Evolutionary conservation across 2,888 invertebrate species (phyloP), one percentile per base, ranked within the genome.

Genomic region (Oscheius myriophilus): DNA sequence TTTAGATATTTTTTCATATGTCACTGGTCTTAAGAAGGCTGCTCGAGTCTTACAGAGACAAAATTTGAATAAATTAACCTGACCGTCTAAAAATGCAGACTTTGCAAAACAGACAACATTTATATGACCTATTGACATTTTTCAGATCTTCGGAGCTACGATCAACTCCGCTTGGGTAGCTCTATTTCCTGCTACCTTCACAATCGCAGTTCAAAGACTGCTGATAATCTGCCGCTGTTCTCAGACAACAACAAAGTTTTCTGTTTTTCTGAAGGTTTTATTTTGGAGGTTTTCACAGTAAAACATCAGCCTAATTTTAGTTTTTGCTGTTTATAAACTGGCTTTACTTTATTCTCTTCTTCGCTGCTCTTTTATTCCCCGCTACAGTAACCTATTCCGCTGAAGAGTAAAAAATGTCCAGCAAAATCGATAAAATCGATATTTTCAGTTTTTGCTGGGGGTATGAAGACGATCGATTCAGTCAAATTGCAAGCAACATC

Each of bases 401-500:
- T n/a, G 53, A 6, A 14, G 52, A 39, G 63, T 63, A 25, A 63
- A 23, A n/a, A n/a, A n/a, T n/a, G n/a, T n/a, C n/a, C n/a, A n/a
- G n/a, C n/a, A n/a, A n/a, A n/a, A n/a, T n/a, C n/a, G n/a, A n/a
- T n/a, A n/a, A n/a, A n/a, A n/a, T n/a, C n/a, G n/a, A n/a, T n/a
- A n/a, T n/a, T 61, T 61, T n/a, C 39, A 61, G 61, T 7, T 61
- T 33, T 33, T 46, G 46, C 18, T 61, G 61, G 61, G 61, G 61
- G 4, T 61, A 49, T 46, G 46, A 16, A 9, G 33, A 51, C 0
- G 61, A 61, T 18, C 3, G 12, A 9, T 14, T 26, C 9, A 61
- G 61, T 25, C 23, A 45, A n/a, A 3, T 49, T 18, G 33, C 49
- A 26, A 45, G 33, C n/a, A 16, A 51, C 6, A 39, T 61, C n/a